Evolutionary conservation across 2,888 invertebrate genomes (phyloP).

Genomic region (Mythimna albipuncta): DNA sequence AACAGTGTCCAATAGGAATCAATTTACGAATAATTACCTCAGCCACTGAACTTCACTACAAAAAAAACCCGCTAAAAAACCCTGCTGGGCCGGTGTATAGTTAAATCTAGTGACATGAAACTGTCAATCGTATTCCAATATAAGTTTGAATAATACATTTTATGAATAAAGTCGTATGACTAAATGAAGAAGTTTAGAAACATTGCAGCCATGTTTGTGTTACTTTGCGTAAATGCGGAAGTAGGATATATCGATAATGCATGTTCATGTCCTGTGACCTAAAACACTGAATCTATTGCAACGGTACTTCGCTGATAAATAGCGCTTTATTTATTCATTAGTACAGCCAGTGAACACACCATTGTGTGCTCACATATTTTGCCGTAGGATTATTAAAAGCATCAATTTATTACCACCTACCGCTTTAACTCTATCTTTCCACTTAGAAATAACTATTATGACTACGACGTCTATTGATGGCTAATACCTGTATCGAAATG

Average conservation of each 20-base stretch:
- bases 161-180: conserved; percentile 50
- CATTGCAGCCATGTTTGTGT: conserved; percentile 44
- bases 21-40: too few species aligned
- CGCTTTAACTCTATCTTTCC: conserved; percentile 10
- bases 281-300: conserved; percentile 65
- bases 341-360: conserved; percentile 25
- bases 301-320: conserved; percentile 65
- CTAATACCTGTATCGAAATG: conserved; percentile 61
- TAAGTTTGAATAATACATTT: conserved; percentile 52
- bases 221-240: conserved; percentile 60
- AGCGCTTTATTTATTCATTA: conserved; percentile 50
- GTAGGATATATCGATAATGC: conserved; percentile 60
- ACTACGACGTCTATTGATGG: conserved; percentile 37
- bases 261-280: conserved; percentile 69
- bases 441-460: conserved; percentile 42
- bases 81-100: not conserved
- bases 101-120: conserved; percentile 44
- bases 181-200: conserved; percentile 58
- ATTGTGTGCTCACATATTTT: conserved; percentile 38
- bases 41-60: too few species aligned
- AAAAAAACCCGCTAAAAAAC: too few species aligned
- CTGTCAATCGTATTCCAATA: conserved; percentile 45
- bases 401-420: conserved; percentile 35
- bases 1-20: too few species aligned
- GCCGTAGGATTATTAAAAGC: conserved; percentile 45